These are phyloP conservation scores for Augochlorella aurata DNA, from an alignment of 2,888 invertebrate species.

Conservation along the genomic window DNA sequence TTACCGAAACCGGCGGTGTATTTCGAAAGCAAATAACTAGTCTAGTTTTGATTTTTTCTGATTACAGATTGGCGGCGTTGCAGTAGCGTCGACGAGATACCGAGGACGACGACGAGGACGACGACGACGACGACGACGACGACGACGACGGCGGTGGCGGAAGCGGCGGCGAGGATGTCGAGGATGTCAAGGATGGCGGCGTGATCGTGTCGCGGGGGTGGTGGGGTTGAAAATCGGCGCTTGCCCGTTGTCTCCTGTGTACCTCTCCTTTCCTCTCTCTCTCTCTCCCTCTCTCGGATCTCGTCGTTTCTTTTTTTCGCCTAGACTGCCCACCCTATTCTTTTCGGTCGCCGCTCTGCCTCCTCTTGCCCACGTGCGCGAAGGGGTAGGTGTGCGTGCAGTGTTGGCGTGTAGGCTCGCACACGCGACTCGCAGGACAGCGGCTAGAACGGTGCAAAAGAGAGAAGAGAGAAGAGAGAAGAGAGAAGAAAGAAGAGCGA, in stretches of 20 bases:
- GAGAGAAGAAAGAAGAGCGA: neutral
- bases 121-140: slow-evolving; percentile 33
- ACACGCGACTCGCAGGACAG: slow-evolving; percentile 18
- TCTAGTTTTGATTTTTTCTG: slow-evolving; percentile 29
- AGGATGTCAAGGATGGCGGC: slow-evolving; percentile 38
- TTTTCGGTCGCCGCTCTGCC: slow-evolving; percentile 13
- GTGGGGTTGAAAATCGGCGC: slow-evolving; percentile 66
- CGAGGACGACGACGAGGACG: slow-evolving; percentile 26
- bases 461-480: neutral
- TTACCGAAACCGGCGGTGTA: neutral
- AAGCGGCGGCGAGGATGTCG: slow-evolving; percentile 24
- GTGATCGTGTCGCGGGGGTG: slow-evolving; percentile 60
- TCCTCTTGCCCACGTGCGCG: slow-evolving; percentile 45
- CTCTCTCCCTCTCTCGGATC: slow-evolving; percentile 19
- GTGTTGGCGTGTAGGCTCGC: slow-evolving; percentile 32
- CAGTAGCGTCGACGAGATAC: slow-evolving; percentile 45
- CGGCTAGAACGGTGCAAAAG: neutral
- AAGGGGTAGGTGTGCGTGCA: slow-evolving; percentile 28
- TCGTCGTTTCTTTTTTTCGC: slow-evolving; percentile 27
- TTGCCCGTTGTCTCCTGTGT: slow-evolving; percentile 55
- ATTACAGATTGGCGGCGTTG: slow-evolving; percentile 57
- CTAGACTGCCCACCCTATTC: slow-evolving; percentile 49
- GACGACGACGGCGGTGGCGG: slow-evolving; percentile 46
- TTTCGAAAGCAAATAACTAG: slow-evolving; percentile 34
- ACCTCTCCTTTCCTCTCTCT: slow-evolving; percentile 17